Percentiles rank a stretch among this genome's conserved stretches.
Evolutionary conservation across 2,797 vertebrate genomes (phyloP).

Genomic region (Gobionotothen gibberifrons): DNA sequence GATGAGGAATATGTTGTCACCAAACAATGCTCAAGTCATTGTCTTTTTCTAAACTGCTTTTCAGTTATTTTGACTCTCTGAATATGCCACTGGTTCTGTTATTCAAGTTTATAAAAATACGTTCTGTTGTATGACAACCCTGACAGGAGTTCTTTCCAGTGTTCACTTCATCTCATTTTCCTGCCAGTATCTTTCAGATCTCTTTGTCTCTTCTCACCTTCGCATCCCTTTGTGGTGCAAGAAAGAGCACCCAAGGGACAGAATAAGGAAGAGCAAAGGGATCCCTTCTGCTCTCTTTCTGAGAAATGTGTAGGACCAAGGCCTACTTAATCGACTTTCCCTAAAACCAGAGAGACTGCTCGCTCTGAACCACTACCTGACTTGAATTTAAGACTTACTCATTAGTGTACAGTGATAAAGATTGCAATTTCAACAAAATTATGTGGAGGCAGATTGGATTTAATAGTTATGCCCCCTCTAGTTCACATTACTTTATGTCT

Average conservation of each 20-base stretch:
- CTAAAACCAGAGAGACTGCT: constrained; percentile 24
- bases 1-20: background rate
- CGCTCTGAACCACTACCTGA: constrained; percentile 37
- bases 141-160: constrained; percentile 35
- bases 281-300: constrained; percentile 40
- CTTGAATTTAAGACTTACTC: constrained; percentile 32
- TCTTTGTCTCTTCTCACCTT: constrained; percentile 43
- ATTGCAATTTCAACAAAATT: background rate
- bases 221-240: constrained; percentile 37
- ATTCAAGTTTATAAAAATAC: constrained; percentile 34
- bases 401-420: constrained; percentile 20
- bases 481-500: background rate
- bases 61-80: constrained; percentile 28
- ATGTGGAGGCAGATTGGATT: background rate
- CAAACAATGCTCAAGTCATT: constrained; percentile 21
- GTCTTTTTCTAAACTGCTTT: constrained; percentile 23
- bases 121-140: constrained; percentile 26
- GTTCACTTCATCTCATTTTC: constrained; percentile 47
- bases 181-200: constrained; percentile 45
- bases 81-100: constrained; percentile 44
- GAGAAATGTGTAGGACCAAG: constrained; percentile 30
- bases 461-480: background rate
- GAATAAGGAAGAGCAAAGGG: constrained; percentile 19
- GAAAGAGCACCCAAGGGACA: constrained; percentile 45
- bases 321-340: constrained; percentile 43